These are phyloP conservation scores for Pao palembangensis DNA, from an alignment of 2,113 vertebrate genomes.

Conservation along the genomic window DNA sequence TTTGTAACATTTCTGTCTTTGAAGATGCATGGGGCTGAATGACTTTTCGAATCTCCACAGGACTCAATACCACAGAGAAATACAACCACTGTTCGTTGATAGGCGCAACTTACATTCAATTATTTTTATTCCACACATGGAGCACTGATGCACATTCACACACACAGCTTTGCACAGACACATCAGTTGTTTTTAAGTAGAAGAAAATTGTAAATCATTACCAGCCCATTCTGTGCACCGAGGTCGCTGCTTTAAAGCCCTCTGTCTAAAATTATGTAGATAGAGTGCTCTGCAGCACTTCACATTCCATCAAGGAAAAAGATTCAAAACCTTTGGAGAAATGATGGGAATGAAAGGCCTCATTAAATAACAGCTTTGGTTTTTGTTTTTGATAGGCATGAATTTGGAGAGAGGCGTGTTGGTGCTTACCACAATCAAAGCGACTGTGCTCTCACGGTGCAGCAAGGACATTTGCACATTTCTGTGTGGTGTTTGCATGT, in stretches of 20 bases:
- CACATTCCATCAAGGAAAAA: constrained; percentile 55
- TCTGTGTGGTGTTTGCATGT: too few species aligned
- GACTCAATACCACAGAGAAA: constrained; percentile 49
- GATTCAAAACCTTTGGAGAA: constrained; percentile 38
- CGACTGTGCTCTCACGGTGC: too few species aligned
- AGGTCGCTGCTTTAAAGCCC: constrained; percentile 38
- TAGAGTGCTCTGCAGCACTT: constrained; percentile 35
- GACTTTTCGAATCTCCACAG: constrained; percentile 52
- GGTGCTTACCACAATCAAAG: too few species aligned
- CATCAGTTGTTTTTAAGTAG: constrained; percentile 29
- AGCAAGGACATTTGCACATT: too few species aligned
- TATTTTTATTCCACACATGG: constrained; percentile 44
- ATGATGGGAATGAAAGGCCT: constrained; percentile 53
- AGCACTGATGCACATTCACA: constrained; percentile 2
- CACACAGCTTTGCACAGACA: not conserved
- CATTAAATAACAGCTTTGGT: constrained; percentile 42
- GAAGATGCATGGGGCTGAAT: constrained; percentile 49
- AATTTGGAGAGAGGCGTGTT: constrained; percentile 9
- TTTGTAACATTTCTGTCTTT: constrained; percentile 57
- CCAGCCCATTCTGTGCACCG: constrained; percentile 26
- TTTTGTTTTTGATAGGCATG: constrained; percentile 38
- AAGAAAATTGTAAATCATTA: constrained; percentile 52
- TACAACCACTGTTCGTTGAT: constrained; percentile 39
- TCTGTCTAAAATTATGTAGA: constrained; percentile 45
- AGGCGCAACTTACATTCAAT: constrained; percentile 64